These are phyloP conservation scores for Arizona elegans DNA, from an alignment of 2,113 vertebrate genomes.

Conservation along the genomic window DNA sequence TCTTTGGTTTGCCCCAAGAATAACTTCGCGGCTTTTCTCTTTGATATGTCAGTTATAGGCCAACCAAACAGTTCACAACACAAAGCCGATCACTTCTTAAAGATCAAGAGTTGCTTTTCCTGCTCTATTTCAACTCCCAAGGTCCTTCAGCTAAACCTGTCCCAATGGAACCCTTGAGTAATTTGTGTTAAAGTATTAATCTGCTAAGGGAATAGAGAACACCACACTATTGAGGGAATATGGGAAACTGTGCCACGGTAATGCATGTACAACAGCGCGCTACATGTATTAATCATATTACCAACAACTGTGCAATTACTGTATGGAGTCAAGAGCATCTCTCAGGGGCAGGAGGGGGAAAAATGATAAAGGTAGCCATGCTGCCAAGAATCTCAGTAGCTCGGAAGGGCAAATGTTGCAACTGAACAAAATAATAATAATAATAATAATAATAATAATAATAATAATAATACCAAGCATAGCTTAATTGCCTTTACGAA, in stretches of 20 bases:
- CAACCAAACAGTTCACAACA: neutral
- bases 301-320: neutral
- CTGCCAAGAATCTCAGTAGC: neutral
- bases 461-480: neutral
- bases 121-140: neutral
- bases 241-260: neutral
- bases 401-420: neutral
- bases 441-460: no score
- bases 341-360: neutral
- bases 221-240: neutral
- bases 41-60: neutral
- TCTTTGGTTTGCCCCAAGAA: neutral
- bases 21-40: neutral
- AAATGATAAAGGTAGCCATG: neutral
- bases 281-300: conserved; percentile 23
- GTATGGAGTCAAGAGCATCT: neutral
- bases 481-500: neutral
- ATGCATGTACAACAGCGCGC: neutral
- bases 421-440: neutral
- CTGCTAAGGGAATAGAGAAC: conserved; percentile 7
- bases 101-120: neutral
- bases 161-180: neutral
- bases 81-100: neutral
- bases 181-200: conserved; percentile 15
- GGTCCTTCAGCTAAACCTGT: neutral